Conservation (phyloP, 2,888 invertebrate species). For the Andrena fulva region DNA sequence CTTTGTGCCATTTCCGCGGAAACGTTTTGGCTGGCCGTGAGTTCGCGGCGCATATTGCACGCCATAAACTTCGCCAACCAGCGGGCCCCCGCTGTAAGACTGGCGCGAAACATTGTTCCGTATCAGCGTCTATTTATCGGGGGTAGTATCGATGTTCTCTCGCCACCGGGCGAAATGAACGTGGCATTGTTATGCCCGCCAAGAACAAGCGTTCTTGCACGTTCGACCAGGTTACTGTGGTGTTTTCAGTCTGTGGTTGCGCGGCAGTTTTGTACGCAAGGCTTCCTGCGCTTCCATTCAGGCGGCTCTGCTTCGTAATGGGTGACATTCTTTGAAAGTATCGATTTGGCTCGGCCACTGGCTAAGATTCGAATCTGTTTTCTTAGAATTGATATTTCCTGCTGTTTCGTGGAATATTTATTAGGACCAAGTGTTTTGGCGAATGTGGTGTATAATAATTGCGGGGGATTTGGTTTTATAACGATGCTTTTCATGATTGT, state of each 20-base stretch:
- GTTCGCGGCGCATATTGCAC: slow-evolving; percentile 41
- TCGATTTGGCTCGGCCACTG: not conserved
- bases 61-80: slow-evolving; percentile 37
- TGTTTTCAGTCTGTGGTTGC: no score
- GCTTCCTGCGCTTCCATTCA: no score
- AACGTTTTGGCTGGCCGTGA: slow-evolving; percentile 36
- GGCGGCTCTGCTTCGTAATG: not conserved
- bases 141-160: slow-evolving; percentile 18
- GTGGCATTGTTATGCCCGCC: not conserved
- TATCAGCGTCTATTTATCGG: slow-evolving; percentile 46
- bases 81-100: not conserved
- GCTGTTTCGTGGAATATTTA: not conserved
- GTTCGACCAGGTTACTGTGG: not conserved
- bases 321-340: no score
- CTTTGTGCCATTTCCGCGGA: slow-evolving; percentile 20
- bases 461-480: no score
- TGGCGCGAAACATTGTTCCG: slow-evolving; percentile 24
- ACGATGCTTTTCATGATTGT: no score
- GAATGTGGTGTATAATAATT: no score
- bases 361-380: not conserved
- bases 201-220: not conserved
- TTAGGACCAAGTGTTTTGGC: no score
- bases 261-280: not conserved
- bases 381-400: not conserved
- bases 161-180: not conserved